Conservation (phyloP, 2,888 invertebrate genomes). For the Diabrotica balteata region DNA sequence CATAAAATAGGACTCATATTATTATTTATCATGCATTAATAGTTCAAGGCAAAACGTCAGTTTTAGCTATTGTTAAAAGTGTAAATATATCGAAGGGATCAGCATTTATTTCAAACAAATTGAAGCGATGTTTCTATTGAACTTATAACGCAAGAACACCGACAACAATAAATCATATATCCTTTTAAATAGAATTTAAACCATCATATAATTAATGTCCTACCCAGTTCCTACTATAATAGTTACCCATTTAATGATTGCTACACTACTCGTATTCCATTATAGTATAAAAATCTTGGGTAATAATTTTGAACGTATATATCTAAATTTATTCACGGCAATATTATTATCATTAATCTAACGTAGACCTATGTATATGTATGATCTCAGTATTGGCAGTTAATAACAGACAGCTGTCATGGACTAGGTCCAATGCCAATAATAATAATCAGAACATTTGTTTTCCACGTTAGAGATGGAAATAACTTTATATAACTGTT, state of each 20-base stretch:
- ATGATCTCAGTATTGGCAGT: constrained; percentile 36
- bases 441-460: constrained; percentile 31
- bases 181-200: neutral
- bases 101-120: too few species aligned
- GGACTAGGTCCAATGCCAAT: constrained; percentile 31
- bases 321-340: constrained; percentile 10
- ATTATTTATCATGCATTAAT: too few species aligned
- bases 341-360: constrained; percentile 14
- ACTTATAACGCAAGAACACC: too few species aligned
- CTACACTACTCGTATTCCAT: neutral
- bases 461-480: constrained; percentile 18
- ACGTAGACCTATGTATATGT: constrained; percentile 31
- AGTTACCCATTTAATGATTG: neutral
- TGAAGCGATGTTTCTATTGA: too few species aligned
- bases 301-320: neutral
- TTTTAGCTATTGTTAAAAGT: too few species aligned
- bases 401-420: constrained; percentile 39
- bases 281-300: constrained; percentile 1
- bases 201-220: neutral
- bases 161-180: too few species aligned
- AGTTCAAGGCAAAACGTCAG: too few species aligned
- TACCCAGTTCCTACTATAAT: neutral
- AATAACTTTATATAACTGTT: neutral
- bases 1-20: too few species aligned
- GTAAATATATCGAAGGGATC: too few species aligned